Percentiles rank a stretch among this genome's conserved stretches.
phyloP scores from a whole-genome alignment of 2,113 vertebrate species.

The Conger conger region DNA sequence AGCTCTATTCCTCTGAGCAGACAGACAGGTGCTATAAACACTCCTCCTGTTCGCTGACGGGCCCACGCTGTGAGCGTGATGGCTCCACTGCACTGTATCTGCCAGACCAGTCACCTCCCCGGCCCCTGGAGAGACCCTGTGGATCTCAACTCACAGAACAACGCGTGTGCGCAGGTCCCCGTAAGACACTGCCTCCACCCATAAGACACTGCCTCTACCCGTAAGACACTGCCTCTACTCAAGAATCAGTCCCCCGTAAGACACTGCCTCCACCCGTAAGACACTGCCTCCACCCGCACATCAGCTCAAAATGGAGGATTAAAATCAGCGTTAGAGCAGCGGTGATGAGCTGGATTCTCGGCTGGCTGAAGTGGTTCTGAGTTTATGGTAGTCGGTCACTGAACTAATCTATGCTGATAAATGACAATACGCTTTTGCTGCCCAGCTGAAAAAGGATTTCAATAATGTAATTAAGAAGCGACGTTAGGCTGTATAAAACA shows the following conservation, averaged over 20 bases:
- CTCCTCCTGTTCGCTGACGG: not conserved
- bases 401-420: not conserved
- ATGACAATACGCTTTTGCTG: not conserved
- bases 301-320: not conserved
- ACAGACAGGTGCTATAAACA: not conserved
- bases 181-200: too few relatives aligned
- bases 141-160: not conserved
- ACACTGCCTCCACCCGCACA: not conserved
- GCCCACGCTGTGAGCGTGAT: not conserved
- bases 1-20: not conserved
- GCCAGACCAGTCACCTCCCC: not conserved
- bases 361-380: not conserved
- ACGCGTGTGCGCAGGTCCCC: not conserved
- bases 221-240: too few relatives aligned
- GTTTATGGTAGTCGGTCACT: not conserved
- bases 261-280: too few relatives aligned
- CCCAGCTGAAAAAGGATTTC: not conserved
- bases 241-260: too few relatives aligned
- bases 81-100: not conserved
- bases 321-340: not conserved
- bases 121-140: not conserved
- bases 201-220: too few relatives aligned
- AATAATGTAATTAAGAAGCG: slow-evolving; percentile 52
- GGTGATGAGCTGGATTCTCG: not conserved
- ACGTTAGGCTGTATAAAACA: not conserved